Evolutionary conservation across 2,113 vertebrate species (phyloP).

Genomic region (Sander lucioperca): DNA sequence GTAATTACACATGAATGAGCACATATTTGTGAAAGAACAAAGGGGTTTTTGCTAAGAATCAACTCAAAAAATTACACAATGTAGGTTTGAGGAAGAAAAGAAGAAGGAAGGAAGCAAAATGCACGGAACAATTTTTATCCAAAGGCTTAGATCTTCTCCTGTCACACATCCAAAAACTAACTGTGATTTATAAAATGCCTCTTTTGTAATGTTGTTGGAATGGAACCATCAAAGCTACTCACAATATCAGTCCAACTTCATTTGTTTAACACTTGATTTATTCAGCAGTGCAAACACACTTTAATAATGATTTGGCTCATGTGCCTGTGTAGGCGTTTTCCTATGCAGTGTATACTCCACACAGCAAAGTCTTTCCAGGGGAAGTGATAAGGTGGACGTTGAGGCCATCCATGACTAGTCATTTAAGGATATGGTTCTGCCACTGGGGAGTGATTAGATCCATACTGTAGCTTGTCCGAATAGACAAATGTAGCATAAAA

Average conservation of each 20-base stretch:
- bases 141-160: slow-evolving; percentile 45
- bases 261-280: slow-evolving; percentile 67
- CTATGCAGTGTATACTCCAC: slow-evolving; percentile 70
- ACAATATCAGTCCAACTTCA: slow-evolving; percentile 48
- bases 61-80: too few relatives aligned
- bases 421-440: slow-evolving; percentile 47
- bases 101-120: not conserved
- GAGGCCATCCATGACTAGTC: slow-evolving; percentile 62
- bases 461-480: slow-evolving; percentile 12
- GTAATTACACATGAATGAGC: too few relatives aligned
- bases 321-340: slow-evolving; percentile 78
- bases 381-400: slow-evolving; percentile 70
- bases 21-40: too few relatives aligned
- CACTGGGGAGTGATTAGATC: slow-evolving; percentile 26
- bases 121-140: slow-evolving; percentile 14
- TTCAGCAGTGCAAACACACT: slow-evolving; percentile 66
- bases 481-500: not conserved
- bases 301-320: slow-evolving; percentile 78
- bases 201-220: slow-evolving; percentile 52
- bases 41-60: too few relatives aligned
- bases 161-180: slow-evolving; percentile 60
- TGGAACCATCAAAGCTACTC: slow-evolving; percentile 48
- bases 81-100: not conserved
- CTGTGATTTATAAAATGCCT: slow-evolving; percentile 43
- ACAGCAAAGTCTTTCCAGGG: slow-evolving; percentile 65